phyloP scores from a whole-genome alignment of 2,888 invertebrate genomes.

The Sinelater perroti region DNA sequence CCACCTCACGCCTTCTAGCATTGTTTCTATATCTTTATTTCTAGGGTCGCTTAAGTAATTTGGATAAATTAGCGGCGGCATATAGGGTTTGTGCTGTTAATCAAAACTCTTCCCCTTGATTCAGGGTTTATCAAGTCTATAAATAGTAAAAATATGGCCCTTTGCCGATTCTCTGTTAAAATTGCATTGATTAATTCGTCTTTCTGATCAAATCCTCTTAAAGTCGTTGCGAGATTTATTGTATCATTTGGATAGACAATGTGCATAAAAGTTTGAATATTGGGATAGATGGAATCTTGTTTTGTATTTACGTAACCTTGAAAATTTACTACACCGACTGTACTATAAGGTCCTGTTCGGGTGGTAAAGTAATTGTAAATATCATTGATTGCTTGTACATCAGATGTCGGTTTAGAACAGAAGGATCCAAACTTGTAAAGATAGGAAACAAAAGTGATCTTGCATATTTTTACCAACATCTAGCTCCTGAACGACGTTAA shows the following conservation, averaged over 20 bases:
- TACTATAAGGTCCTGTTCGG: slow-evolving; percentile 62
- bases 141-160: background rate
- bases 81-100: slow-evolving; percentile 68
- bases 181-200: background rate
- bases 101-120: slow-evolving; percentile 64
- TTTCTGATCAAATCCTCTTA: slow-evolving; percentile 1
- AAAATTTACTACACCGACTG: slow-evolving; percentile 59
- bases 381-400: slow-evolving; percentile 40
- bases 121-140: slow-evolving; percentile 61
- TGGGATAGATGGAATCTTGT: slow-evolving; percentile 64
- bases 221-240: slow-evolving; percentile 12
- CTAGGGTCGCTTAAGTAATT: slow-evolving; percentile 62
- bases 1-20: slow-evolving; percentile 63
- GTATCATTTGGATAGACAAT: slow-evolving; percentile 57
- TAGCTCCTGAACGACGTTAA: slow-evolving; percentile 57
- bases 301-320: slow-evolving; percentile 61
- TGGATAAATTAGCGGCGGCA: slow-evolving; percentile 72
- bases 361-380: slow-evolving; percentile 61
- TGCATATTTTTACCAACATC: slow-evolving; percentile 62
- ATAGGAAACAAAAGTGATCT: slow-evolving; percentile 43
- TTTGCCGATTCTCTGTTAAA: background rate
- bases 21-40: slow-evolving; percentile 61
- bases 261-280: slow-evolving; percentile 64
- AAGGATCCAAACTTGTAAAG: slow-evolving; percentile 7
- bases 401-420: slow-evolving; percentile 3